A percentile compares a stretch with the other conserved stretches of the same genome.
phyloP scores from a whole-genome alignment of 2,797 vertebrate species.

The Rhinoraja longicauda region DNA sequence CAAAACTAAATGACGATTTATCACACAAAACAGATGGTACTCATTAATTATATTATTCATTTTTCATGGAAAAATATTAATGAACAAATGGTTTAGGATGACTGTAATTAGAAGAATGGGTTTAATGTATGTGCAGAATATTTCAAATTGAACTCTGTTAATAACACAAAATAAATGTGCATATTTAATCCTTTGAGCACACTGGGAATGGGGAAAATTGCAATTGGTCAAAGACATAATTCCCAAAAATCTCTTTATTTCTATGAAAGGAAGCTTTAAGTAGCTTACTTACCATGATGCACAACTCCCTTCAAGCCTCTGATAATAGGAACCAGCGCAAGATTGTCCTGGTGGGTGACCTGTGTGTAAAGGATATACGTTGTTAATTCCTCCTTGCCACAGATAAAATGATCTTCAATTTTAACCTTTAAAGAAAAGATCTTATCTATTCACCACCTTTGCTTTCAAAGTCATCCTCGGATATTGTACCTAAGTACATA shows the following conservation, averaged over 20 bases:
- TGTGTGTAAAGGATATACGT: slow-evolving; percentile 62
- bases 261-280: slow-evolving; percentile 44
- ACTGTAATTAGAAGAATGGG: neutral
- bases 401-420: slow-evolving; percentile 50
- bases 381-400: slow-evolving; percentile 58
- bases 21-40: neutral
- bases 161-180: neutral
- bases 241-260: slow-evolving; percentile 46
- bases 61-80: neutral
- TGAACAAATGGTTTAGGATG: neutral
- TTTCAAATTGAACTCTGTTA: neutral
- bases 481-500: neutral
- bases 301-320: slow-evolving; percentile 90
- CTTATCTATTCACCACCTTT: slow-evolving; percentile 47
- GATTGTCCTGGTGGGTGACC: slow-evolving; percentile 87
- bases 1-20: neutral
- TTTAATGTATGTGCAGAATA: neutral
- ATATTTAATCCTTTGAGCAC: neutral
- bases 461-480: slow-evolving; percentile 43
- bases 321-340: slow-evolving; percentile 87
- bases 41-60: slow-evolving; percentile 5
- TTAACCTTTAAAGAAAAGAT: slow-evolving; percentile 50
- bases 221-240: slow-evolving; percentile 46
- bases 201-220: neutral
- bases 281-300: slow-evolving; percentile 83